Evolutionary conservation across 2,888 invertebrate species (phyloP), one percentile per base, ranked within the genome.

Genomic region (Hesperia comma): DNA sequence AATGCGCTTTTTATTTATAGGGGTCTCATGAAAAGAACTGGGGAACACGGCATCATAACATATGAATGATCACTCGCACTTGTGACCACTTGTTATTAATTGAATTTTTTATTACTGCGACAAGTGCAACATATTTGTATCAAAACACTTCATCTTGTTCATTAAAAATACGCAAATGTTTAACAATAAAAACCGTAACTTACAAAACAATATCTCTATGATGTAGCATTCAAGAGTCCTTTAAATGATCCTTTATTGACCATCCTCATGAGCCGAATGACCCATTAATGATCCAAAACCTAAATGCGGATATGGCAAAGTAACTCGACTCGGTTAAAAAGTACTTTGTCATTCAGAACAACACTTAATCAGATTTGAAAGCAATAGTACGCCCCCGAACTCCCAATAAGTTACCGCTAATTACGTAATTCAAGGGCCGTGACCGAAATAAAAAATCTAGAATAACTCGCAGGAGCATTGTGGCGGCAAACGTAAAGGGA

Each of bases 401-500:
- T 84, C 79, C 80, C 84, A 87, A 89, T 87, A 85, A 84, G 82
- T 83, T 84, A 81, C 86, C 79, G 81, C 87, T 90, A 90, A 92
- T 92, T 90, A 90, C 82, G 85, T 88, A 86, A 90, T 90, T 85
- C 87, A 87, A 87, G 83, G 77, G 85, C 88, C 88, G 87, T 90
- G 87, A 89, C 87, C 78, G 75, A 84, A 88, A 86, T 87, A 85
- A 86, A 85, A 77, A 86, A 85, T 78, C 75, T 81, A 82, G 83
- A 83, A 79, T 80, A 83, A 81, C 77, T 79, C 77, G 75, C 72
- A 76, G 77, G 76, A 77, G 78, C 79, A 81, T 84, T 85, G 85
- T 85, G 83, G 84, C 84, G 83, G 86, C 80, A 78, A 79, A 77
- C 71, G 79, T 74, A 88, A 87, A 87, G 84, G 84, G 82, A 83